Base-by-base conservation (phyloP, 2,797 vertebrate genomes). In the Tapirus indicus region DNA sequence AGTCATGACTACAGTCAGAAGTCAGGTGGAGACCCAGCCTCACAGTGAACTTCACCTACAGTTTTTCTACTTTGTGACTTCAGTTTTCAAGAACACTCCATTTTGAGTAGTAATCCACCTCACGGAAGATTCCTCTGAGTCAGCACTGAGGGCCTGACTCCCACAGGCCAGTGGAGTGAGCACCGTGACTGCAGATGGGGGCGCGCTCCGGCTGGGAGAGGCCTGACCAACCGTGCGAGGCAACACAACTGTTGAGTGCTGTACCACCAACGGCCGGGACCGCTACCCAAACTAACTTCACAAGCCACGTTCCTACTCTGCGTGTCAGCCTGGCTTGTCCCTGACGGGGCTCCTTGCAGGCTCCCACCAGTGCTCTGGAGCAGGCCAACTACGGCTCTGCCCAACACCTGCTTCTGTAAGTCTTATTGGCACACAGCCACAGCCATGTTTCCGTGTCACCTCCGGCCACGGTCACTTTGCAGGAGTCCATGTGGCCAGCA, bases 401-500 rank as follows among this genome's bases (percentile, higher is more conserved):
- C 62, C 54, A 18, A 35, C 54, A 1, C 13, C 71, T 2, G 64
- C 7, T 14, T 3, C 10, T 27, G 14, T 38, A 9, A 41, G 71
- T 11, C 2, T 10, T 5, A 21, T 21, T 10, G 35, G 71, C 17
- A 14, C 13, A 7, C 11, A 7, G 66, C 56, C 56, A 18, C 0
- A 10, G 18, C 17, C 35, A 0, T 10, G 12, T 1, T 6, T 12
- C 27, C 12, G 2, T 23, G 7, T 0, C 29, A 6, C 13, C 77
- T 21, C 5, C 4, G 6, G 47, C 58, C 2, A 18, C 16, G 47
- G 29, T 12, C 25, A 0, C 17, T 58, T 10, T 16, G 18, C 17
- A 11, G 54, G 2, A n/a, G 35, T 6, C 23, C 12, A 4, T 7
- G 3, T 2, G n/a, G 38, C 77, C 54, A 3, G 20, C n/a, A 54